Conservation (phyloP, 2,888 invertebrate species). For the Molorchus minor region DNA sequence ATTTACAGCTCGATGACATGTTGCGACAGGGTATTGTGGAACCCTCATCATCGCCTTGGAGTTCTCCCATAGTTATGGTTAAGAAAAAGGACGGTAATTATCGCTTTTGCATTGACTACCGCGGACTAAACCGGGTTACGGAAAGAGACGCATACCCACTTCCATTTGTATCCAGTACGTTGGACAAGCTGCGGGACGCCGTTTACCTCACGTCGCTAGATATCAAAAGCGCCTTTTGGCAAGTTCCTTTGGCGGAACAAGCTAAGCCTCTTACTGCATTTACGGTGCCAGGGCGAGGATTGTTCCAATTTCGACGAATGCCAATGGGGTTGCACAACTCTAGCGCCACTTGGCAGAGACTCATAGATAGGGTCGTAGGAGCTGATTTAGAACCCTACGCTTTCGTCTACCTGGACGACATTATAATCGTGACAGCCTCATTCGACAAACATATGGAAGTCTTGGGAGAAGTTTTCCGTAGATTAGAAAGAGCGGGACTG, state of each 20-base stretch:
- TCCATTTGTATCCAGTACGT: constrained; percentile 23
- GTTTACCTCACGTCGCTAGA: constrained; percentile 20
- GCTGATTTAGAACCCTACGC: constrained; percentile 33
- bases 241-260: constrained; percentile 8
- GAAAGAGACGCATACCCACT: constrained; percentile 24
- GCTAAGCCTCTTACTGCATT: constrained; percentile 20
- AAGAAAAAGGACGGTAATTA: constrained; percentile 18
- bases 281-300: constrained; percentile 7
- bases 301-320: constrained; percentile 29
- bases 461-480: constrained; percentile 32
- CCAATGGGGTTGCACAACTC: constrained; percentile 20
- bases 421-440: constrained; percentile 28
- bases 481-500: constrained; percentile 36
- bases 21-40: constrained; percentile 16
- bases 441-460: constrained; percentile 33
- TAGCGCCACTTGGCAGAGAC: constrained; percentile 24
- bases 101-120: constrained; percentile 24
- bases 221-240: constrained; percentile 20
- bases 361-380: constrained; percentile 25
- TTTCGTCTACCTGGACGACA: constrained; percentile 38
- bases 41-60: constrained; percentile 23
- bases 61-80: constrained; percentile 22
- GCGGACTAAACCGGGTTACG: constrained; percentile 17
- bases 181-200: constrained; percentile 20
- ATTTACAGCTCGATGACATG: constrained; percentile 12